Evolutionary conservation across 2,797 vertebrate species (phyloP), one percentile per base, ranked within the genome.

Genomic region (Eulemur coronatus): DNA sequence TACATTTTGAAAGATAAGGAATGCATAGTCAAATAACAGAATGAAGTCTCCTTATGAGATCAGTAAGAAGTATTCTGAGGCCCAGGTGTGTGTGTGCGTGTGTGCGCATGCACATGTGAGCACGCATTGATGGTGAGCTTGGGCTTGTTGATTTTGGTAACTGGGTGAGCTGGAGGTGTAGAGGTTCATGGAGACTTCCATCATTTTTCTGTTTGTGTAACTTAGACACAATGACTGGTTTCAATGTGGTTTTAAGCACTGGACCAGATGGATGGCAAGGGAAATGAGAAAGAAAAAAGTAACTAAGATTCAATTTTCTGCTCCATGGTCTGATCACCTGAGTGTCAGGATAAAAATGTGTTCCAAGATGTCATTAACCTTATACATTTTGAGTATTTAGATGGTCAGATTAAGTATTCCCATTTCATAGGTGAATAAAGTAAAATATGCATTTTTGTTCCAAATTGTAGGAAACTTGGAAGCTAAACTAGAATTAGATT

Each of bases 271-370:
- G 30, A 92, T 73, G n/a, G 55, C 50, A 89, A 85, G 59, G 13
- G 67, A 97, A 97, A 79, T 22, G 17, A 91, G 81, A 5, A 48
- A 82, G 50, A 41, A 81, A 85, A 97, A 75, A 61, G 26, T 76
- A 95, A 92, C 90, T 80, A 97, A 84, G 33, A 80, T 96, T 95
- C 43, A 79, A 28, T 95, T 97, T 97, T 94, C 78, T 93, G 38
- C 59, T 82, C 33, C 57, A 28, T 48, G 38, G 38, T 10, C 46
- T 61, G 55, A 75, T 96, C 78, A 79, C 22, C 57, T 61, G 41
- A 96, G 55, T 81, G n/a, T 50, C 35, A 92, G 20, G 38, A 43
- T 91, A 46, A 94, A 90, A 94, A 91, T 28, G 10, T 95, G 79
- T 80, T 79, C 59, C 15, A 43, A 80, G 67, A 79, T 20, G 5